Percentiles rank a stretch among this genome's conserved stretches.
These are phyloP conservation scores for Drosophila mayri DNA, from an alignment of 1,140 invertebrate genomes.

Conservation along the genomic window DNA sequence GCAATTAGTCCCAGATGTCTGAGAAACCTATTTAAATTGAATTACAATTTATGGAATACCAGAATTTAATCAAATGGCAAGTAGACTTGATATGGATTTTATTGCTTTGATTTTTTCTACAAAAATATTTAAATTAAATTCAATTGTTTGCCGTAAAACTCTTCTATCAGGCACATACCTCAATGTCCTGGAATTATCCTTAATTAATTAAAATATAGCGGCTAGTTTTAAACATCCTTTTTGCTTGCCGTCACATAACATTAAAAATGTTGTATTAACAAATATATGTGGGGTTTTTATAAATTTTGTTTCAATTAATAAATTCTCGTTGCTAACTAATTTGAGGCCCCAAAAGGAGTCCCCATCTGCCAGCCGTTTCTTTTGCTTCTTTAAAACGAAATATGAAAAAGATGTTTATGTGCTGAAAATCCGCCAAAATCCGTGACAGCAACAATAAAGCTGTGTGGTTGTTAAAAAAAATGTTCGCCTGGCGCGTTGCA, in stretches of 20 bases:
- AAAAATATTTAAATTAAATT: not conserved
- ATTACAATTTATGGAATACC: constrained; percentile 9
- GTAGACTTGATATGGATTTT: not conserved
- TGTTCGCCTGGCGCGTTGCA: constrained; percentile 51
- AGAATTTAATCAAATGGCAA: not conserved
- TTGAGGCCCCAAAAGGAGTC: constrained; percentile 38
- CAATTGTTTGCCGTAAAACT: not conserved
- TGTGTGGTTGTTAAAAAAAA: constrained; percentile 68
- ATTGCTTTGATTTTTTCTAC: not conserved
- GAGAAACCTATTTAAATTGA: not conserved
- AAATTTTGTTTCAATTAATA: constrained; percentile 76
- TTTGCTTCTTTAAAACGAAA: constrained; percentile 19
- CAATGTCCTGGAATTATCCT: not conserved
- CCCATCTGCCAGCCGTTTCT: not conserved
- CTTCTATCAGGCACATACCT: not conserved
- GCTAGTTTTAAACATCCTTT: not conserved
- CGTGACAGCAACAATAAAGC: constrained; percentile 62
- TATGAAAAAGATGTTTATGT: constrained; percentile 57
- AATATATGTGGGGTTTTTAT: constrained; percentile 17
- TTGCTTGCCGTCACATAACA: not conserved
- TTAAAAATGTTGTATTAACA: constrained; percentile 10
- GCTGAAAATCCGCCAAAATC: constrained; percentile 67
- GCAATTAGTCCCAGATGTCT: constrained; percentile 32
- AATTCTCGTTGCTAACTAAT: constrained; percentile 65
- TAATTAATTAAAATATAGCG: not conserved